Conservation (phyloP, 1,140 invertebrate species). For the Calosoma granatense region DNA sequence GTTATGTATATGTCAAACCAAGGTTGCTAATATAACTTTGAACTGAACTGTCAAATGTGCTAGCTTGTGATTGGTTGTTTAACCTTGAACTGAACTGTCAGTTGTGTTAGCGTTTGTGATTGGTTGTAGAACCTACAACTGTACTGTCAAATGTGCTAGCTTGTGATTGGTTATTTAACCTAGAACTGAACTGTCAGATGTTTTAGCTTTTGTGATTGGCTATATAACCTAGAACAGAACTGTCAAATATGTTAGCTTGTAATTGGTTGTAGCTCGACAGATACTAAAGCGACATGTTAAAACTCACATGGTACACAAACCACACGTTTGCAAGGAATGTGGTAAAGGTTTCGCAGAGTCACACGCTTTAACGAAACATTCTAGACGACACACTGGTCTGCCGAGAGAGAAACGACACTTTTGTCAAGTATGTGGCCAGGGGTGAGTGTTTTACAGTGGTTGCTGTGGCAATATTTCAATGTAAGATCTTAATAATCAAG, state of each 20-base stretch:
- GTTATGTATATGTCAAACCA: neutral
- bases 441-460: conserved; percentile 14
- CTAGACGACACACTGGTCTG: conserved; percentile 23
- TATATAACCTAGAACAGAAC: too few species aligned
- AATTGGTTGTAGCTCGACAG: conserved; percentile 16
- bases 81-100: too few species aligned
- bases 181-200: too few species aligned
- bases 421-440: conserved; percentile 18
- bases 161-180: too few species aligned
- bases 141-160: too few species aligned
- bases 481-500: too few species aligned
- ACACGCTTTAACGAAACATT: conserved; percentile 26
- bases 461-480: too few species aligned
- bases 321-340: conserved; percentile 26
- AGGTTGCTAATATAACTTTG: neutral
- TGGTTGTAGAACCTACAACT: neutral
- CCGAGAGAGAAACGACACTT: conserved; percentile 24
- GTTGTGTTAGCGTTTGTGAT: neutral
- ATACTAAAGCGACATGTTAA: conserved; percentile 26
- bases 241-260: neutral
- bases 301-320: conserved; percentile 26
- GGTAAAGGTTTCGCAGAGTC: conserved; percentile 29
- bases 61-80: too few species aligned
- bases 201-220: neutral
- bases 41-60: too few species aligned